These are phyloP conservation scores for Felis catus DNA, from an alignment of 2,113 vertebrate genomes.

Conservation along the genomic window DNA sequence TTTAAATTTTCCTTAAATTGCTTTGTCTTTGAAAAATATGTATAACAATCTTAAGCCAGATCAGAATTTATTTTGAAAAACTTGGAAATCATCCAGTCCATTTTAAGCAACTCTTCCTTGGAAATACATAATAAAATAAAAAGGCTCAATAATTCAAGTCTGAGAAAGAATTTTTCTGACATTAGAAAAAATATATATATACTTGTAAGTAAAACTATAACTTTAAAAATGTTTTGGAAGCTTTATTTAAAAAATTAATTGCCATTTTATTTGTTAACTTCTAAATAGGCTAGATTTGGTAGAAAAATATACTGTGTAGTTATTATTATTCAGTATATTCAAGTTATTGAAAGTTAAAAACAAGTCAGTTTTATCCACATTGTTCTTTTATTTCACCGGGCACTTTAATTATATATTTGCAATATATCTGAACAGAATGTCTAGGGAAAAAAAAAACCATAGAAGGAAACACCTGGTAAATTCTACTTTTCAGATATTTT, in stretches of 20 bases:
- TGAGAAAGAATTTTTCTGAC: conserved; percentile 56
- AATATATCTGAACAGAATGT: not conserved
- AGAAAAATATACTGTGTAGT: not conserved
- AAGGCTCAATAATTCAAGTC: conserved; percentile 45
- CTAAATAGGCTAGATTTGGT: not conserved
- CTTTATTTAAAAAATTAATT: not conserved
- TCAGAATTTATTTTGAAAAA: conserved; percentile 68
- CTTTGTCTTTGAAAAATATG: conserved; percentile 55
- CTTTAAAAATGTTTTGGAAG: conserved; percentile 44
- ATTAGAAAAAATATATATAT: conserved; percentile 24
- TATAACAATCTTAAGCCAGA: conserved; percentile 53
- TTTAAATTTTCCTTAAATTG: conserved; percentile 28
- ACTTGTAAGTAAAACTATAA: conserved; percentile 54
- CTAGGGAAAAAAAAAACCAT: not conserved
- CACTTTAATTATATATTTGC: not conserved
- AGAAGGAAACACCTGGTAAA: not conserved
- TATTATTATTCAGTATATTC: not conserved
- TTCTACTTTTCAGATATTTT: not conserved
- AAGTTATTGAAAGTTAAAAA: conserved; percentile 29
- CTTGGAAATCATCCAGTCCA: conserved; percentile 66
- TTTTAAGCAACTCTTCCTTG: conserved; percentile 67
- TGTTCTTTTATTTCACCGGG: not conserved
- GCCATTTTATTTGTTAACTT: conserved; percentile 28
- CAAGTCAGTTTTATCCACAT: not conserved
- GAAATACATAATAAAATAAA: not conserved